Base-by-base conservation (phyloP, 2,797 vertebrate species). In the Phaenicophaeus curvirostris region DNA sequence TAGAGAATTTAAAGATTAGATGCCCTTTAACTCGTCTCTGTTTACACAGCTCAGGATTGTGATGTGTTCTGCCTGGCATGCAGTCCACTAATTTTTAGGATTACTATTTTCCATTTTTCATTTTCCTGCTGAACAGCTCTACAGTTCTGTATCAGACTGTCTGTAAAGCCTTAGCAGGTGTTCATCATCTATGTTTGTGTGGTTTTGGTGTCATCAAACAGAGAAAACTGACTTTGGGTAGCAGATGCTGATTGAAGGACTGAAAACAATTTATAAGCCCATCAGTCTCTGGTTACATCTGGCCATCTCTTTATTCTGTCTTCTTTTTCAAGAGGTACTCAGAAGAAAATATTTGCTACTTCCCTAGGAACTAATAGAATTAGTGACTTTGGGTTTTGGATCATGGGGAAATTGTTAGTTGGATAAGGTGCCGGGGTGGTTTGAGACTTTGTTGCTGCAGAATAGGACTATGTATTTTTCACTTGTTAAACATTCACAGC, bases 11-110 rank as follows among this genome's bases (percentile, higher is more conserved):
- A 79, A 91, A 91, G 79, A 78, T 78, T 84, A 80, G 58, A 23
- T 92, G 65, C 75, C 77, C 67, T 93, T 95, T 95, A 90, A 89
- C 62, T 89, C 73, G 31, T 55, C 33, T 89, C n/a, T 84, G 27
- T 87, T 88, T 85, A 41, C 92, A 58, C 50, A 94, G 33, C 72
- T 94, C 77, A 46, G 67, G 89, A 86, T 79, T 85, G 42, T 0
- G 0, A 42, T 85, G 41, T 79, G 46, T 84, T 93, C 86, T 61
- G 25, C 53, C 46, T 72, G 79, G 71, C 67, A 33, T 75, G 73
- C 54, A 2, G 5, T 89, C 39, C 19, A 20, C 77, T 89, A 51
- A 67, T 62, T 84, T 88, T 86, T 75, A 57, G 66, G 59, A 76
- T 86, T 92, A 41, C 28, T 68, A 2, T 75, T 84, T 87, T 75